Percentiles rank a stretch among this genome's conserved stretches.
phyloP scores from a whole-genome alignment of 2,797 vertebrate species.

The Ciconia nigra region DNA sequence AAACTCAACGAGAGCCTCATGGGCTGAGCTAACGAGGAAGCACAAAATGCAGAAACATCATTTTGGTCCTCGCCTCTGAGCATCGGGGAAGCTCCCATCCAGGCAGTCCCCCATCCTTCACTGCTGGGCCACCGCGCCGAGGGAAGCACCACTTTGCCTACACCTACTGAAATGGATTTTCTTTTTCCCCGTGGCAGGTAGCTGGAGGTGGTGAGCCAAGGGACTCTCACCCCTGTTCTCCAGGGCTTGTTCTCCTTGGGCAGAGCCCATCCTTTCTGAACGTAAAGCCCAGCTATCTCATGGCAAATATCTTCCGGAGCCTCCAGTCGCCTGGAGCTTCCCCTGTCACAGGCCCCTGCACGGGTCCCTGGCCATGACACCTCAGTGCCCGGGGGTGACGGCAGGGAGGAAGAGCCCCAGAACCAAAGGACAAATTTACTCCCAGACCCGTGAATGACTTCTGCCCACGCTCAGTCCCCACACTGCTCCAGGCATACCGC shows the following conservation, averaged over 20 bases:
- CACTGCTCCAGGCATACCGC: not conserved
- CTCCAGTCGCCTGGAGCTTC: not conserved
- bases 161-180: not conserved
- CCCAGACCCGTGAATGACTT: not conserved
- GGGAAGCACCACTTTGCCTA: not conserved
- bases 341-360: not conserved
- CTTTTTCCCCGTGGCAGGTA: not conserved
- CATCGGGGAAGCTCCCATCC: not conserved
- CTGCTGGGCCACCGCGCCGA: fast-evolving
- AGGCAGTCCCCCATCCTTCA: not conserved
- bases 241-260: not conserved
- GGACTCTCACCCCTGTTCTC: not conserved
- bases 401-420: not conserved
- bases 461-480: not conserved
- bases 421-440: not conserved
- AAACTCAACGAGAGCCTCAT: not conserved
- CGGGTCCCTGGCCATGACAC: not conserved
- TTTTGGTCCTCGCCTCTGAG: not conserved
- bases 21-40: not conserved
- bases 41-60: not conserved
- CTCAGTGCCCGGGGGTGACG: not conserved
- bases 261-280: not conserved
- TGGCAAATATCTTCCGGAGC: not conserved
- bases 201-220: not conserved
- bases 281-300: not conserved